These are phyloP conservation scores for Crematogaster levior DNA, from an alignment of 2,888 invertebrate genomes.

Conservation along the genomic window DNA sequence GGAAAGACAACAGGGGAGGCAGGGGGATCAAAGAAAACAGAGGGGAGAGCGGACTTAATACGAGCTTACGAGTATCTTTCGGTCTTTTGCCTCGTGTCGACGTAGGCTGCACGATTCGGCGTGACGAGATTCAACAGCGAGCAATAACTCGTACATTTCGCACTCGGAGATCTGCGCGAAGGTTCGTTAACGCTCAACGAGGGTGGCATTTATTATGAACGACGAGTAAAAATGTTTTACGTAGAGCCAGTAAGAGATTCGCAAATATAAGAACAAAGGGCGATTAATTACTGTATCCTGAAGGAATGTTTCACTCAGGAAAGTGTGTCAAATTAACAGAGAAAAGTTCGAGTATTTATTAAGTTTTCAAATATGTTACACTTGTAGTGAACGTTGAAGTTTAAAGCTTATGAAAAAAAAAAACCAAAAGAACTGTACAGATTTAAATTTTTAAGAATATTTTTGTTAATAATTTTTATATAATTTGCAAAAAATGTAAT, in stretches of 20 bases:
- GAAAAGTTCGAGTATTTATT: neutral
- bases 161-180: constrained; percentile 45
- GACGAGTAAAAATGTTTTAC: constrained; percentile 34
- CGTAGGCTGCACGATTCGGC: constrained; percentile 54
- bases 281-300: constrained; percentile 26
- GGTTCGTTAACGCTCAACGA: constrained; percentile 47
- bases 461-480: neutral
- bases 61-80: constrained; percentile 60
- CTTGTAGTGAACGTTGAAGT: neutral
- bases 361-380: neutral
- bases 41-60: constrained; percentile 62
- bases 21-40: constrained; percentile 48
- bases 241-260: constrained; percentile 1
- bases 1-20: constrained; percentile 43
- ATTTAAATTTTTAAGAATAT: neutral
- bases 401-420: neutral
- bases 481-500: neutral
- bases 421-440: neutral
- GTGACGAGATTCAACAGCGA: constrained; percentile 49
- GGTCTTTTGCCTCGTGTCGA: constrained; percentile 22
- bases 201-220: constrained; percentile 32
- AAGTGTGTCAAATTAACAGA: neutral
- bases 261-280: constrained; percentile 16
- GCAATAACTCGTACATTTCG: constrained; percentile 41
- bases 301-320: neutral